Evolutionary conservation across 1,140 invertebrate genomes (phyloP).

Genomic region (Ostrea denselamellosa): DNA sequence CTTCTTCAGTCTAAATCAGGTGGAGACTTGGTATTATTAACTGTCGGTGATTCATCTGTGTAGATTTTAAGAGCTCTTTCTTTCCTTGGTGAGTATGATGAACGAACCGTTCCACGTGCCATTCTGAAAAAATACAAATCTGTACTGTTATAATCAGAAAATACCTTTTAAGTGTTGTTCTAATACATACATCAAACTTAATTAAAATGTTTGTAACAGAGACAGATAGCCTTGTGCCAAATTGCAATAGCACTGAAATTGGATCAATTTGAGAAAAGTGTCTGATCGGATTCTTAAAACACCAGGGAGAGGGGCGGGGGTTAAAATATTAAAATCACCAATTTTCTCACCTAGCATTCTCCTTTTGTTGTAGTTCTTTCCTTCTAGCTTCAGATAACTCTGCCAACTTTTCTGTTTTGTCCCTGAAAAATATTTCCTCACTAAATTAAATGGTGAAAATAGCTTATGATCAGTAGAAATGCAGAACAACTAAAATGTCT

Average conservation of each 20-base stretch:
- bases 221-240: too few relatives aligned
- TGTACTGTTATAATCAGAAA: neutral
- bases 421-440: slow-evolving; percentile 79
- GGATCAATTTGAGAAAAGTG: too few relatives aligned
- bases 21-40: slow-evolving; percentile 37
- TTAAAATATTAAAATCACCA: neutral
- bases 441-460: too few relatives aligned
- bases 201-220: too few relatives aligned
- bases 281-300: too few relatives aligned
- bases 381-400: slow-evolving; percentile 83
- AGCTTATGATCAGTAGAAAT: too few relatives aligned
- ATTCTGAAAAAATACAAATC: slow-evolving; percentile 63
- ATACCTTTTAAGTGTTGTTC: neutral
- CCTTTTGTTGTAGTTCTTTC: slow-evolving; percentile 82
- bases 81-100: slow-evolving; percentile 81
- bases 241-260: too few relatives aligned
- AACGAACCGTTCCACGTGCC: slow-evolving; percentile 63
- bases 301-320: too few relatives aligned
- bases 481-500: too few relatives aligned
- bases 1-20: slow-evolving; percentile 51
- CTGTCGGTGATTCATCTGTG: slow-evolving; percentile 80
- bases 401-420: slow-evolving; percentile 83
- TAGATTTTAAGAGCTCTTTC: slow-evolving; percentile 89
- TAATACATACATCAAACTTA: too few relatives aligned
- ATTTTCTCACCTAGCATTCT: slow-evolving; percentile 79